Evolutionary conservation across 2,797 vertebrate genomes (phyloP).

Genomic region (Phalanger gymnotis): DNA sequence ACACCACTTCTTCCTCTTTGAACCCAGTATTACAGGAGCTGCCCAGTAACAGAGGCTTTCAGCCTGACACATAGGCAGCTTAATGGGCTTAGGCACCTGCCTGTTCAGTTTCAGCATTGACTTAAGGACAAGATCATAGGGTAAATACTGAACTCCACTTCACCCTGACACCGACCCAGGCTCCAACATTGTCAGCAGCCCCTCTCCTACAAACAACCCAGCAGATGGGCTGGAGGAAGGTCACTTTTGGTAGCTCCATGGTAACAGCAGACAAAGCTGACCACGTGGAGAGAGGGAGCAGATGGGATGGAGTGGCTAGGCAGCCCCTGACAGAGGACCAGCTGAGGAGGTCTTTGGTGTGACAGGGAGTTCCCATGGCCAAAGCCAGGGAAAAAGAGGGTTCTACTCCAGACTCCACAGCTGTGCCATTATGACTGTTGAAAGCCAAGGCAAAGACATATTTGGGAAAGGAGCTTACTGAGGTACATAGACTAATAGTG

Average conservation of each 20-base stretch:
- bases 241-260: slow-evolving; percentile 61
- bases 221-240: slow-evolving; percentile 74
- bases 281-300: slow-evolving; percentile 23
- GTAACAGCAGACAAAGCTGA: slow-evolving; percentile 63
- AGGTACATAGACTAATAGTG: background rate
- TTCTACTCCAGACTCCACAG: background rate
- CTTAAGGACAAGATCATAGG: slow-evolving; percentile 79
- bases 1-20: slow-evolving; percentile 7
- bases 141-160: slow-evolving; percentile 75
- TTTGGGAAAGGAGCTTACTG: background rate
- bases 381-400: background rate
- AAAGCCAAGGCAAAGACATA: background rate
- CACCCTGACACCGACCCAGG: slow-evolving; percentile 66
- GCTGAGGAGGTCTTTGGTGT: background rate
- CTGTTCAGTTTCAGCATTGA: slow-evolving; percentile 80
- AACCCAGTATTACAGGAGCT: slow-evolving; percentile 71
- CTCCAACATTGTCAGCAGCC: slow-evolving; percentile 69
- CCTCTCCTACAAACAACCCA: slow-evolving; percentile 46
- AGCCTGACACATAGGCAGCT: slow-evolving; percentile 73
- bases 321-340: slow-evolving; percentile 1
- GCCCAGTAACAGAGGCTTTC: slow-evolving; percentile 75
- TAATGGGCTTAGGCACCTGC: slow-evolving; percentile 79
- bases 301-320: background rate
- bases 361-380: background rate
- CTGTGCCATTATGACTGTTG: background rate